Conservation (phyloP, 2,797 vertebrate species). For the Mallotus villosus region DNA sequence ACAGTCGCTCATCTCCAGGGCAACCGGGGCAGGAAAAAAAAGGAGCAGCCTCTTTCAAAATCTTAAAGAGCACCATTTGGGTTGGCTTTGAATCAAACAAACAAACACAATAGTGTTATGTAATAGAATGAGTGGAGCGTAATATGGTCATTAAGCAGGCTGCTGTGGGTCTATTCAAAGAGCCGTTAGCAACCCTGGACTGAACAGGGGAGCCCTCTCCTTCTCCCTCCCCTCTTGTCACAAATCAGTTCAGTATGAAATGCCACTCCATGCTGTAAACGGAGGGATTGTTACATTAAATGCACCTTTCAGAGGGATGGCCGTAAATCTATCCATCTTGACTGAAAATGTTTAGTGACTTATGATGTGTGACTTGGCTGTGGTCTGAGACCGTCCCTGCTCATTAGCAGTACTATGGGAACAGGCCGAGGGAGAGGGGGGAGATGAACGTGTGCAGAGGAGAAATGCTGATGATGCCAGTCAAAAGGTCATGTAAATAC, state of each 20-base stretch:
- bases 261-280: slow-evolving; percentile 38
- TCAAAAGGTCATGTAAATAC: slow-evolving; percentile 32
- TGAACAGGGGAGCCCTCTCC: slow-evolving; percentile 38
- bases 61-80: slow-evolving; percentile 47
- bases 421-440: slow-evolving; percentile 23
- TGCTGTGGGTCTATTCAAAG: slow-evolving; percentile 51
- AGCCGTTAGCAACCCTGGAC: slow-evolving; percentile 21
- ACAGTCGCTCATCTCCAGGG: slow-evolving; percentile 70
- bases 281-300: slow-evolving; percentile 35
- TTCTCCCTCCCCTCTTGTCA: slow-evolving; percentile 38
- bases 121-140: slow-evolving; percentile 58
- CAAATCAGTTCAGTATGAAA: slow-evolving; percentile 22
- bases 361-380: slow-evolving; percentile 40
- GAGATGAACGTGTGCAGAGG: slow-evolving; percentile 33
- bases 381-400: background rate
- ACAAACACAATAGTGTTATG: slow-evolving; percentile 69
- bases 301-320: slow-evolving; percentile 35
- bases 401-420: slow-evolving; percentile 23
- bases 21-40: slow-evolving; percentile 64
- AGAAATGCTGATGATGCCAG: slow-evolving; percentile 34
- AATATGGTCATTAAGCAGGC: slow-evolving; percentile 60
- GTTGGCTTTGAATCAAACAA: slow-evolving; percentile 52
- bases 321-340: slow-evolving; percentile 36
- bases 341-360: slow-evolving; percentile 38
- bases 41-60: slow-evolving; percentile 57